These are phyloP conservation scores for Spheniscus humboldti DNA, from an alignment of 2,797 vertebrate genomes.

Conservation along the genomic window DNA sequence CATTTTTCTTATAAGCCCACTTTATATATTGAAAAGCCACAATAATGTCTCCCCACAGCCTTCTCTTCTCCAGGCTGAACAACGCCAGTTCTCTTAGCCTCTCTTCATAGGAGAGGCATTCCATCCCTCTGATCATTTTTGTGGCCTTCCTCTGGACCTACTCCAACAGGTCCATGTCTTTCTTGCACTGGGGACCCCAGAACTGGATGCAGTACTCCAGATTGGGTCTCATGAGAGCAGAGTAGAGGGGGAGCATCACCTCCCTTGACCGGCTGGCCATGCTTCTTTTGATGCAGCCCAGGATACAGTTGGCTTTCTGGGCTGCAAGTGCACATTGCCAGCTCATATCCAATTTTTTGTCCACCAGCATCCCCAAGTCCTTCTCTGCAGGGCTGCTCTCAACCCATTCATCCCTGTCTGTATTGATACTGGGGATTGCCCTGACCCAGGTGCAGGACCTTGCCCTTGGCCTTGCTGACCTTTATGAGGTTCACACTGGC, in stretches of 20 bases:
- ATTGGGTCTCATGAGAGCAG: not conserved
- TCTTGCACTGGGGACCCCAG: rapidly evolving
- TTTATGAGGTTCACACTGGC: not conserved
- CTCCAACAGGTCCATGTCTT: not conserved
- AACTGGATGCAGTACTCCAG: not conserved
- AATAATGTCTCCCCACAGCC: not conserved
- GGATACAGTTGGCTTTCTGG: not conserved
- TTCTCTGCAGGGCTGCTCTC: not conserved
- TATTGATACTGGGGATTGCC: not conserved
- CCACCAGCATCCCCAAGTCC: not conserved
- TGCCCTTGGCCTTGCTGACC: not conserved
- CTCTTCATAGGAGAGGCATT: not conserved
- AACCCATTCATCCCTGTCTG: not conserved
- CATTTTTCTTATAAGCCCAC: not conserved
- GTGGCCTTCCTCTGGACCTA: not conserved
- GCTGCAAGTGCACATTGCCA: not conserved
- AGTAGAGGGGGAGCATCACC: not conserved
- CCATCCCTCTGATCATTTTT: not conserved
- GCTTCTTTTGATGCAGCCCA: not conserved
- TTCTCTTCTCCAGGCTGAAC: not conserved
- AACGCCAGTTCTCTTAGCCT: not conserved
- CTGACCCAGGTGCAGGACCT: not conserved
- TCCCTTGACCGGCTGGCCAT: rapidly evolving
- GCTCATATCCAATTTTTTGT: not conserved
- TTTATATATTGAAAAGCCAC: not conserved